Evolutionary conservation across 2,888 invertebrate genomes (phyloP).

Genomic region (Spilarctia lutea): DNA sequence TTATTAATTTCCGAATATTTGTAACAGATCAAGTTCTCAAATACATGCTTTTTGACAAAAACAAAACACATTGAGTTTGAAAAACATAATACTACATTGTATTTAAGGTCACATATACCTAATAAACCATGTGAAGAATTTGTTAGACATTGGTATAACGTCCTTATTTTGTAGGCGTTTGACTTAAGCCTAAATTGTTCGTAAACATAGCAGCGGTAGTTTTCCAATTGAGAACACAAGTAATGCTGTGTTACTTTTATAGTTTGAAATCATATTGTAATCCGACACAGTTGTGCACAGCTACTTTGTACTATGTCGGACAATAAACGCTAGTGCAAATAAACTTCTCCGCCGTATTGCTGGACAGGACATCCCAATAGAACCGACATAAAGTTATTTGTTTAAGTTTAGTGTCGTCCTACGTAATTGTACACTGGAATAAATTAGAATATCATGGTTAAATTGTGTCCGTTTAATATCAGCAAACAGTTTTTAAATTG

Average conservation of each 20-base stretch:
- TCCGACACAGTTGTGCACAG: constrained; percentile 40
- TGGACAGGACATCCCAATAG: constrained; percentile 84
- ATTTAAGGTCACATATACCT: neutral
- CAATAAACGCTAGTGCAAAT: constrained; percentile 51
- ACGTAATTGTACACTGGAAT: constrained; percentile 62
- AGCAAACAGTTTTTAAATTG: constrained; percentile 57
- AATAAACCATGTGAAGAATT: neutral
- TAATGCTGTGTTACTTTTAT: constrained; percentile 41
- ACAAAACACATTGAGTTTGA: neutral
- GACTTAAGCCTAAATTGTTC: constrained; percentile 61
- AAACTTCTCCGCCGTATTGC: constrained; percentile 52
- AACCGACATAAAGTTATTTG: constrained; percentile 83
- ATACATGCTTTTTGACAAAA: neutral
- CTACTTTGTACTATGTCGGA: constrained; percentile 40
- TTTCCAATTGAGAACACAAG: constrained; percentile 55
- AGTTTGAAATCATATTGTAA: constrained; percentile 40
- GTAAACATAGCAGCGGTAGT: constrained; percentile 42
- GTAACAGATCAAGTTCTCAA: neutral
- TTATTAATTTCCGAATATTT: neutral
- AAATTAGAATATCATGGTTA: constrained; percentile 78
- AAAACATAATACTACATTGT: neutral
- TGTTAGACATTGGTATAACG: constrained; percentile 15
- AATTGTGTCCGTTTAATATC: constrained; percentile 74
- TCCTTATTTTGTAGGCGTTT: constrained; percentile 61
- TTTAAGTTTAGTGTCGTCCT: constrained; percentile 84